Evolutionary conservation across 2,113 vertebrate genomes (phyloP).

Genomic region (Pampusana beccarii): DNA sequence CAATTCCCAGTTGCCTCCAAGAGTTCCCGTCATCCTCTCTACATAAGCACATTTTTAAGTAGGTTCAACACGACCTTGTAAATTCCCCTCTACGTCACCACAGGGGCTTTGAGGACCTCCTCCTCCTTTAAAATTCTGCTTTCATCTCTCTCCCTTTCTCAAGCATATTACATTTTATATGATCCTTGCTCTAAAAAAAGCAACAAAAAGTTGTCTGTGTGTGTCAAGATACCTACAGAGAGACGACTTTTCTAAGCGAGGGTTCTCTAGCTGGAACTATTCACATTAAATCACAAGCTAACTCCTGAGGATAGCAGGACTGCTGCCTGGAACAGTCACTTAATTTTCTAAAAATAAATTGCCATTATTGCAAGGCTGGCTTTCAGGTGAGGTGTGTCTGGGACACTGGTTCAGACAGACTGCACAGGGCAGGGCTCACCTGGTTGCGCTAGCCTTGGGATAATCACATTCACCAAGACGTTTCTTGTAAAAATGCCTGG

Average conservation of each 20-base stretch:
- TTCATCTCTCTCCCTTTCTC: not conserved
- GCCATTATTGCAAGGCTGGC: not conserved
- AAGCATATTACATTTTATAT: slow-evolving; percentile 3
- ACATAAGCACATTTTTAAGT: slow-evolving; percentile 45
- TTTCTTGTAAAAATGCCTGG: not conserved
- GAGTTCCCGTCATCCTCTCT: not conserved
- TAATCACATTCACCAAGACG: not conserved
- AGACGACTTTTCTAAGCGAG: not conserved
- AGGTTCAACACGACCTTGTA: slow-evolving; percentile 25
- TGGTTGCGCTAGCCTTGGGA: not conserved
- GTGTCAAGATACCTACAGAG: not conserved
- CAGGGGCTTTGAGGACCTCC: not conserved
- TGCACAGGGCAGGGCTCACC: not conserved
- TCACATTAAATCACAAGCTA: not conserved
- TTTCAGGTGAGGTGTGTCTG: not conserved
- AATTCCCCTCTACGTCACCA: slow-evolving; percentile 11
- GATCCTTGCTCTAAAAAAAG: not conserved
- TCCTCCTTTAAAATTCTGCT: not conserved
- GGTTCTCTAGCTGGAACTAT: not conserved
- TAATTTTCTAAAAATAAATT: slow-evolving; percentile 28
- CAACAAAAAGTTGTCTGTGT: not conserved
- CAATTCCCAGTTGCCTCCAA: slow-evolving; percentile 30
- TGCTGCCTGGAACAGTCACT: not conserved
- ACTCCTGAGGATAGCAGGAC: not conserved
- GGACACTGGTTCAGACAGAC: not conserved